A percentile compares a stretch with the other conserved stretches of the same genome.
Conservation (phyloP, 2,113 vertebrate species). For the Microcebus lehilahytsara region DNA sequence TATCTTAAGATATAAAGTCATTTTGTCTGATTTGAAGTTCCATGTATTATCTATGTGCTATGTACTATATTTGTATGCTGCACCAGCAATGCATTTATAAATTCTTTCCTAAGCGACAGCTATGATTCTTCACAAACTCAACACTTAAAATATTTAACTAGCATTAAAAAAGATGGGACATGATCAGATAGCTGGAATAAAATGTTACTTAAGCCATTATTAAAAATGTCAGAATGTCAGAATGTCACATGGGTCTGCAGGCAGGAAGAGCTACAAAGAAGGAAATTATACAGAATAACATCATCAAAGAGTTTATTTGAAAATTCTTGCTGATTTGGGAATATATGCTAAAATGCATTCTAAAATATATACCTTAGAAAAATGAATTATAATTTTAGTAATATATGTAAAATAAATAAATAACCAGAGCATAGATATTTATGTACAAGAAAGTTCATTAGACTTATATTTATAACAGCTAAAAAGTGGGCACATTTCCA, state of each 20-base stretch:
- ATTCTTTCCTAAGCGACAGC: slow-evolving; percentile 42
- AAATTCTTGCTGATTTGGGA: not conserved
- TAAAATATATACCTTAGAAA: slow-evolving; percentile 23
- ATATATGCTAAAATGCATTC: not conserved
- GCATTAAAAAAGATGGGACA: slow-evolving; percentile 8
- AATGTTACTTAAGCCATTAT: slow-evolving; percentile 55
- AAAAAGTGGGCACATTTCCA: not conserved
- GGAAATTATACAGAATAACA: slow-evolving; percentile 34
- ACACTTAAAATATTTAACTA: slow-evolving; percentile 66
- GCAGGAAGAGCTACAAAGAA: slow-evolving; percentile 30
- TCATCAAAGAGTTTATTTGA: slow-evolving; percentile 37
- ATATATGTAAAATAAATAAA: not conserved
- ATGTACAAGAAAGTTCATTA: not conserved
- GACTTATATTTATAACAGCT: not conserved
- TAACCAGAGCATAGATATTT: not conserved
- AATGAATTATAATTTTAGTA: not conserved
- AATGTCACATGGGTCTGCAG: slow-evolving; percentile 20
- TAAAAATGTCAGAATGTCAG: slow-evolving; percentile 49
- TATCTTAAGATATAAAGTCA: slow-evolving; percentile 48
- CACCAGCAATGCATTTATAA: slow-evolving; percentile 21
- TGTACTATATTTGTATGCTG: slow-evolving; percentile 52
- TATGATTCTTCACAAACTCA: slow-evolving; percentile 60
- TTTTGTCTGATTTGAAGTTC: slow-evolving; percentile 50
- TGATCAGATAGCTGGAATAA: slow-evolving; percentile 13
- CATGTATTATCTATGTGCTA: not conserved